Evolutionary conservation across 2,888 invertebrate genomes (phyloP), one percentile per base, ranked within the genome.

Genomic region (Cosmia pyralina): DNA sequence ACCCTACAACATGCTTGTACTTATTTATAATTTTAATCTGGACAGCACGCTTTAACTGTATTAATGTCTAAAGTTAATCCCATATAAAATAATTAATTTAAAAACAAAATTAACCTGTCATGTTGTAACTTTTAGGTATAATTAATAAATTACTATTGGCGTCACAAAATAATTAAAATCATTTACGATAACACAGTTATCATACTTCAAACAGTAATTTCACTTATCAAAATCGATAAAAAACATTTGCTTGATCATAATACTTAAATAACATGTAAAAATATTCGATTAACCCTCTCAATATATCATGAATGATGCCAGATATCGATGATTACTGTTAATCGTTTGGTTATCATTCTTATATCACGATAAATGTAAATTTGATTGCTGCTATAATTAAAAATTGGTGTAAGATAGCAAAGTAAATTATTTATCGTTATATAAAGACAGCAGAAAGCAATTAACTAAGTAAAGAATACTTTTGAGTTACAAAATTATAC

Each of bases 241-340:
- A 65, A 60, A 65, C 68, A 75, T 71, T 75, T 59, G 46, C 57
- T 52, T 59, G 69, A 70, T 77, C 68, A 73, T 81, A 79, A 78
- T 72, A 80, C 77, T 69, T 72, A 75, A 85, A 83, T 76, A 84
- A 82, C 79, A 77, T 85, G 75, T 79, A 79, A 77, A 85, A 87
- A 87, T 82, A 85, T 87, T 86, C 87, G 83, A 86, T 86, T 87
- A 85, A 84, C 81, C 82, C 84, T 80, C 72, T 69, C 79, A 87
- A 86, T 88, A 85, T 71, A 85, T 84, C 86, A 82, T 75, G 83
- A 85, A 87, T 86, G 80, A 81, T 81, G 73, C 60, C 66, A 64
- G 85, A 87, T 88, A 89, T 77, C 53, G 62, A 64, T 74, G 81
- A 88, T 89, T 88, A 87, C 82, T 79, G 77, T 81, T 89, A 89